Percentiles rank a stretch among this genome's conserved stretches.
phyloP scores from a whole-genome alignment of 2,888 invertebrate species.

The Tineola bisselliella region DNA sequence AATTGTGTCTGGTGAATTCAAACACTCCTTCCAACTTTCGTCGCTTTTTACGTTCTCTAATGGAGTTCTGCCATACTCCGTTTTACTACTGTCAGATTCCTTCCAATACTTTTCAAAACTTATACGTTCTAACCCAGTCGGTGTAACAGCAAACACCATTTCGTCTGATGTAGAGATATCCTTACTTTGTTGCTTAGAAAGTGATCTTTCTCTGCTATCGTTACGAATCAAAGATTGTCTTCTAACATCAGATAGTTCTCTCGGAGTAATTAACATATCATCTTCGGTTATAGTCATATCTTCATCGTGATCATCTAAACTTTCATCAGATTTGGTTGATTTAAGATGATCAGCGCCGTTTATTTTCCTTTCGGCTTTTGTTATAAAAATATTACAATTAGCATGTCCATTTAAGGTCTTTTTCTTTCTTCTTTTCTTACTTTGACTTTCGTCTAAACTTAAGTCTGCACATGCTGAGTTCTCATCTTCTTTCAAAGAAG shows the following conservation, averaged over 20 bases:
- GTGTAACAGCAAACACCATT: conserved; percentile 65
- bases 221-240: conserved; percentile 34
- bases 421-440: conserved; percentile 24
- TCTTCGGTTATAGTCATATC: conserved; percentile 64
- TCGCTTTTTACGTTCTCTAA: conserved; percentile 46
- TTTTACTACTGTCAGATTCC: conserved; percentile 33
- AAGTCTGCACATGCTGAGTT: conserved; percentile 53
- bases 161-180: conserved; percentile 63
- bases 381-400: conserved; percentile 16
- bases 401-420: conserved; percentile 24
- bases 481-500: conserved; percentile 63
- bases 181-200: conserved; percentile 59
- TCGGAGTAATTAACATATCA: conserved; percentile 43
- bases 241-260: conserved; percentile 45
- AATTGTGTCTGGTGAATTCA: conserved; percentile 40
- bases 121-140: conserved; percentile 60
- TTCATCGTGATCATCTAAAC: conserved; percentile 53
- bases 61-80: conserved; percentile 22
- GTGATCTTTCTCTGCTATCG: conserved; percentile 28
- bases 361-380: conserved; percentile 24
- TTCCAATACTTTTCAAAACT: conserved; percentile 63
- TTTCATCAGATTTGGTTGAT: conserved; percentile 52
- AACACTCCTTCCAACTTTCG: conserved; percentile 56
- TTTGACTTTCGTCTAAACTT: conserved; percentile 49
- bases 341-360: conserved; percentile 36